Conservation (phyloP, 2,797 vertebrate species). For the Champsocephalus gunnari region DNA sequence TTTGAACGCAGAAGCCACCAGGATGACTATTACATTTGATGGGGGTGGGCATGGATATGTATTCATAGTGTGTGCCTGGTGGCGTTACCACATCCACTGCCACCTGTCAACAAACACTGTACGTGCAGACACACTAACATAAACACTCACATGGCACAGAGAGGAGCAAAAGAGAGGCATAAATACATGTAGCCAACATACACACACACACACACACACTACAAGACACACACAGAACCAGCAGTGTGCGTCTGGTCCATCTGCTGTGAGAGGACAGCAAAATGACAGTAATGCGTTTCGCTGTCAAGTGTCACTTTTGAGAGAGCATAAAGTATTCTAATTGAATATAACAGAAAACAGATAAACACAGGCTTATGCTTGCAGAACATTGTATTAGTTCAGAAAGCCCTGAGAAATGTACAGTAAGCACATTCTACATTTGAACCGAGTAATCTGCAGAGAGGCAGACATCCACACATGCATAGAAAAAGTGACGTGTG, state of each 20-base stretch:
- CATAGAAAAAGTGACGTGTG: background rate
- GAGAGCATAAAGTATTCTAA: conserved; percentile 25
- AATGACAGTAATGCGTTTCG: conserved; percentile 31
- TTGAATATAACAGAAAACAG: conserved; percentile 32
- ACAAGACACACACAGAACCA: conserved; percentile 65
- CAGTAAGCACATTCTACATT: background rate
- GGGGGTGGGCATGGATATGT: conserved; percentile 48
- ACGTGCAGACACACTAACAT: background rate
- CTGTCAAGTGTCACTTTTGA: conserved; percentile 22
- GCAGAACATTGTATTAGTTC: background rate
- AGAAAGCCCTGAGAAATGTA: background rate
- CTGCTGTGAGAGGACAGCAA: conserved; percentile 67
- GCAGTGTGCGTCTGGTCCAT: conserved; percentile 80
- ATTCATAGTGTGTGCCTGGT: conserved; percentile 56
- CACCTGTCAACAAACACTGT: conserved; percentile 63
- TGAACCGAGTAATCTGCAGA: background rate
- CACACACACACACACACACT: conserved; percentile 31
- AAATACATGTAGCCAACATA: conserved; percentile 3
- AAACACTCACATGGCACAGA: conserved; percentile 21
- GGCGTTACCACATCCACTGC: conserved; percentile 44
- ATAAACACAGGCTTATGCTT: background rate
- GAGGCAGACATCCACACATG: background rate
- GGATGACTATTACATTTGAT: conserved; percentile 62
- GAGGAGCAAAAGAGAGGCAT: conserved; percentile 4
- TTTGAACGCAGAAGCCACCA: conserved; percentile 61